Evolutionary conservation across 2,888 invertebrate genomes (phyloP).

Genomic region (Mesoligia furuncula): DNA sequence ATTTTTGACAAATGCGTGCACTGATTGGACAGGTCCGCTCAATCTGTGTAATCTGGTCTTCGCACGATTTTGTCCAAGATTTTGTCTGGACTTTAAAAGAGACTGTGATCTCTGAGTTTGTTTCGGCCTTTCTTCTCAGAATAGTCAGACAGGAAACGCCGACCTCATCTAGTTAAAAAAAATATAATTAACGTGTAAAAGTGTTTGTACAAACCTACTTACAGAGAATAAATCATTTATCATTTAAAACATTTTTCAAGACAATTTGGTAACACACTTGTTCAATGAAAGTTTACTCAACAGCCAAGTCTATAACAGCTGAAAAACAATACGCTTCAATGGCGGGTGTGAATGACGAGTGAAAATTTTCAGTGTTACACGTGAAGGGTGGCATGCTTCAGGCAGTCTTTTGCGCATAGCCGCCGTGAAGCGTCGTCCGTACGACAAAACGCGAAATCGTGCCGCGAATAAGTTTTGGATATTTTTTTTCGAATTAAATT

Average conservation of each 20-base stretch:
- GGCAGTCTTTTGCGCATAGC: slow-evolving; percentile 34
- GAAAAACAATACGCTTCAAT: slow-evolving; percentile 13
- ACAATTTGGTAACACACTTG: not conserved
- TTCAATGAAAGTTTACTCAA: slow-evolving; percentile 27
- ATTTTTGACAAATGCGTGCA: no score
- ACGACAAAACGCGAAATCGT: not conserved
- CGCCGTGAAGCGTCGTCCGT: slow-evolving; percentile 28
- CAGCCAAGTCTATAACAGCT: slow-evolving; percentile 6
- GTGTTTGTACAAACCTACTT: no score
- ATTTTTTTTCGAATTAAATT: slow-evolving; percentile 1
- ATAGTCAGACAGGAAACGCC: no score
- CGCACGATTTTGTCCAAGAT: no score
- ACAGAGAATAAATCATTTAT: no score
- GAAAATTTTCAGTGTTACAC: slow-evolving; percentile 9
- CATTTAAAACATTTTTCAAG: not conserved
- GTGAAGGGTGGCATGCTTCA: slow-evolving; percentile 30
- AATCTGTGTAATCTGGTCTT: no score
- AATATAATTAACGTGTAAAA: no score
- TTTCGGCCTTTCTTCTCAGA: no score
- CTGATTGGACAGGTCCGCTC: no score
- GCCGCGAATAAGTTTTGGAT: slow-evolving; percentile 22
- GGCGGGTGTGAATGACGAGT: slow-evolving; percentile 5
- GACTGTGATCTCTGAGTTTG: no score
- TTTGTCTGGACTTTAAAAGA: no score
- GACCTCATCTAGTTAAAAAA: no score